Evolutionary conservation across 2,797 vertebrate species (phyloP).

Genomic region (Lagocephalus sceleratus): DNA sequence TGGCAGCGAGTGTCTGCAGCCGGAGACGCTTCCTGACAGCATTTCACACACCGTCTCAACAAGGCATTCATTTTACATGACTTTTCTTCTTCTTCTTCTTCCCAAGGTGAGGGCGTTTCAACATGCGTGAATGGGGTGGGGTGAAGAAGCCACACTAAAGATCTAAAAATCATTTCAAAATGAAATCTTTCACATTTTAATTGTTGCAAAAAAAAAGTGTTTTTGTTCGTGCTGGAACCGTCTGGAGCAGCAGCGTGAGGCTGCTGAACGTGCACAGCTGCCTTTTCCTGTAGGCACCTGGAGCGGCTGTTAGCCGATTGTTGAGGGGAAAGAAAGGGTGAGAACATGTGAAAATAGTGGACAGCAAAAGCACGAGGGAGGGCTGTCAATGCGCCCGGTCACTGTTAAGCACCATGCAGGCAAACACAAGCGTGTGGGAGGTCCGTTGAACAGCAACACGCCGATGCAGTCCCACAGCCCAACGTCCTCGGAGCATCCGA

Average conservation of each 20-base stretch:
- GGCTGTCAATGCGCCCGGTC: slow-evolving; percentile 21
- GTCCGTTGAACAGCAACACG: no score
- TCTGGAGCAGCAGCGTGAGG: no score
- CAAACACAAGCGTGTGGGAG: slow-evolving; percentile 36
- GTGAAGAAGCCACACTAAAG: background rate
- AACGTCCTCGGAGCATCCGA: slow-evolving; percentile 15
- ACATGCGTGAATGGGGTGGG: background rate
- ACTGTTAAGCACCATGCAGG: slow-evolving; percentile 32
- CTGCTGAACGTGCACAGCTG: background rate
- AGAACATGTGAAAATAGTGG: slow-evolving; percentile 52
- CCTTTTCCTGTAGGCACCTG: slow-evolving; percentile 26
- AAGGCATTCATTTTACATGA: background rate
- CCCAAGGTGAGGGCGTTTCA: background rate
- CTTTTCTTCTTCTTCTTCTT: slow-evolving; percentile 1
- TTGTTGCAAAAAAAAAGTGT: no score
- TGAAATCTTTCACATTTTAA: no score
- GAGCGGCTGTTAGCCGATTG: slow-evolving; percentile 36
- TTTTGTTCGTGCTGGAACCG: no score
- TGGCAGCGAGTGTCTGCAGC: slow-evolving; percentile 19
- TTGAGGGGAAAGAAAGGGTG: slow-evolving; percentile 8
- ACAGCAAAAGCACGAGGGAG: slow-evolving; percentile 43
- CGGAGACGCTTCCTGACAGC: slow-evolving; percentile 20
- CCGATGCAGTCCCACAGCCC: no score
- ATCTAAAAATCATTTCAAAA: slow-evolving; percentile 1
- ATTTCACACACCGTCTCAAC: background rate